These are phyloP conservation scores for Cremastinae sp. DNA, from an alignment of 2,888 invertebrate species.

Conservation along the genomic window DNA sequence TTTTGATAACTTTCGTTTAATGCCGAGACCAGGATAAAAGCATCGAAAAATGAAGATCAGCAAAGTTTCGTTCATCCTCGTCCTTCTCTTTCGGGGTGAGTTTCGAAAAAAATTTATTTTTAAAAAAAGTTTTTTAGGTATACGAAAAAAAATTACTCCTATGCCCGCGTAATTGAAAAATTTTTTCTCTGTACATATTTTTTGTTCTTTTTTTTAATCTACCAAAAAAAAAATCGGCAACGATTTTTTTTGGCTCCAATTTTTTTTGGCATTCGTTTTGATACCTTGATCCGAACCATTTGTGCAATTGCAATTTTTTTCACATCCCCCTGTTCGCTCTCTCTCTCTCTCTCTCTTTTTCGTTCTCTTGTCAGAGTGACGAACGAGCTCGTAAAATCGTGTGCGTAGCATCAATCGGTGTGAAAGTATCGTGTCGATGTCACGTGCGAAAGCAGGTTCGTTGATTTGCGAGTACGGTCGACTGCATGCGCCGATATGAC, in stretches of 20 bases:
- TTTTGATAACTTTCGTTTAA: slow-evolving; percentile 45
- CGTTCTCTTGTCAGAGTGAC: slow-evolving; percentile 12
- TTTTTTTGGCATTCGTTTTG: neutral
- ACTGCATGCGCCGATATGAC: slow-evolving; percentile 7
- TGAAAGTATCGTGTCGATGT: slow-evolving; percentile 45
- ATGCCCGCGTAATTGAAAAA: too few relatives aligned
- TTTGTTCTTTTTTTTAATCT: neutral
- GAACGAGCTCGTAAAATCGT: slow-evolving; percentile 43
- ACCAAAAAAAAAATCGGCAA: neutral
- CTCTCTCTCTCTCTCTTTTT: neutral
- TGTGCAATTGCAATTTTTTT: neutral
- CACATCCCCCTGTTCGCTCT: neutral
- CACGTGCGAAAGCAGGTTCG: slow-evolving; percentile 48
- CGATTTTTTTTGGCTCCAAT: neutral
- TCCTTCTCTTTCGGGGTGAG: slow-evolving; percentile 59
- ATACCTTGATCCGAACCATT: too few relatives aligned
- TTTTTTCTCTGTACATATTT: neutral
- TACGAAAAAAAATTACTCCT: too few relatives aligned
- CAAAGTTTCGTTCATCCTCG: slow-evolving; percentile 49
- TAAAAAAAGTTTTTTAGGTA: too few relatives aligned
- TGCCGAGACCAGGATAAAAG: slow-evolving; percentile 49
- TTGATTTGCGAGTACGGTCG: slow-evolving; percentile 50
- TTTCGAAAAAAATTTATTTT: slow-evolving; percentile 5
- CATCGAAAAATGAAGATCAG: slow-evolving; percentile 44
- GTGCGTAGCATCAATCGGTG: slow-evolving; percentile 50